Base-by-base conservation (phyloP, 92 coral and sea anemone species). In the Zoanthus sociatus region DNA sequence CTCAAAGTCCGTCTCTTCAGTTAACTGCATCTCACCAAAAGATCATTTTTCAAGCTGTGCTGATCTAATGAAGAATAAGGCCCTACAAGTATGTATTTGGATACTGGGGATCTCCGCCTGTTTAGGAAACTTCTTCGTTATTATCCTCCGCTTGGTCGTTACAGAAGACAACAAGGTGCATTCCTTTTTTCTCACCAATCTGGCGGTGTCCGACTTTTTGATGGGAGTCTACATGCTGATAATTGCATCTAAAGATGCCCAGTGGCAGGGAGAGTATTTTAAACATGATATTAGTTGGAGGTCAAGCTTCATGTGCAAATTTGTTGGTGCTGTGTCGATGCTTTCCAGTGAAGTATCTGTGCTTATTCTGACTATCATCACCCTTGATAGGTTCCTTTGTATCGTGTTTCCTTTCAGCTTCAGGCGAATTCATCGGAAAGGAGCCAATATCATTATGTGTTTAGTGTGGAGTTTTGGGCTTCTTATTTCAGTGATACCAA, bases 341-440 rank as follows among this genome's bases (percentile, higher is more conserved):
- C 61, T 89, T 1, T 95, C 98, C 17, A 95, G 98, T 44, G 98
- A 95, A 60, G 95, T 90, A 0, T 95, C 98, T 12, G 98, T 95
- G 30, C 84, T 94, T 0, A 87, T 93, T 42, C 72, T 95, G 32
- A 90, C 98, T 9, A 54, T 95, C 7, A 95, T 95, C 37, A 95
- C 98, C 20, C 84, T 92, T 4, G 98, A 95, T 53, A 76, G 98
- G 30, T 79, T 95, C 51, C 71, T 94, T 71, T 92, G 93, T 68
- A 94, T 95, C 63, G 95, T 94, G 9, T 94, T 93, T 66, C 94
- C 95, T 3, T 87, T 94, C 37, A 87, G 71, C 55, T 73, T 89
- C 54, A 76, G 74, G 32, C 87, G 90, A 42, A 88, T 92, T 32
- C 50, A 53, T 17, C 84, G 71, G 10, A 64, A 69, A 42, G 51